Evolutionary conservation across 2,888 invertebrate species (phyloP).

Genomic region (Tricholauxania praeusta): DNA sequence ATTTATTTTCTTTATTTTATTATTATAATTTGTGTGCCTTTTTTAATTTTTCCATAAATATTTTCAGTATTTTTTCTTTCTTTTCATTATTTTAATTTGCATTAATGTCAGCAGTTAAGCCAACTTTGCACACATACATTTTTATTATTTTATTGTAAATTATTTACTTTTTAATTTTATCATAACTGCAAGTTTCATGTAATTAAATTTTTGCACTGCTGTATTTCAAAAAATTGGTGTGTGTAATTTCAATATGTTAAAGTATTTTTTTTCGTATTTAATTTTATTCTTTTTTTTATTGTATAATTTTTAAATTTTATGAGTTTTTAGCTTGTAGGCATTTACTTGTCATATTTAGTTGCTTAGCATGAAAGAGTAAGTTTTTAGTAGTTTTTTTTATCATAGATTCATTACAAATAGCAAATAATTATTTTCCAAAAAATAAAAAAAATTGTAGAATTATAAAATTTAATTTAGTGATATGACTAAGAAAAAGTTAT

Average conservation of each 20-base stretch:
- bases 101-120: not conserved
- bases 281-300: not conserved
- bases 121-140: not conserved
- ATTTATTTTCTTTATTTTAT: conserved; percentile 10
- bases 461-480: conserved; percentile 12
- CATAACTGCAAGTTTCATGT: not conserved
- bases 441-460: no score
- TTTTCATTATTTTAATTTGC: no score
- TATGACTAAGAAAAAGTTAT: conserved; percentile 18
- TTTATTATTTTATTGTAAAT: not conserved
- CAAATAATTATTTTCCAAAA: no score
- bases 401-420: no score
- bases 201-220: conserved; percentile 1
- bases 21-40: not conserved
- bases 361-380: no score
- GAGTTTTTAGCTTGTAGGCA: no score
- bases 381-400: no score
- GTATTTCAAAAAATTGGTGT: conserved; percentile 21
- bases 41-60: not conserved
- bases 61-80: not conserved
- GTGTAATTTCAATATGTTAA: conserved; percentile 16
- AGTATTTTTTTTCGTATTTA: conserved; percentile 14
- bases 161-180: not conserved
- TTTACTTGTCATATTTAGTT: no score
- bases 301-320: not conserved